A percentile compares a stretch with the other conserved stretches of the same genome.
Conservation (phyloP, 2,113 vertebrate species). For the Perca schrenkii region DNA sequence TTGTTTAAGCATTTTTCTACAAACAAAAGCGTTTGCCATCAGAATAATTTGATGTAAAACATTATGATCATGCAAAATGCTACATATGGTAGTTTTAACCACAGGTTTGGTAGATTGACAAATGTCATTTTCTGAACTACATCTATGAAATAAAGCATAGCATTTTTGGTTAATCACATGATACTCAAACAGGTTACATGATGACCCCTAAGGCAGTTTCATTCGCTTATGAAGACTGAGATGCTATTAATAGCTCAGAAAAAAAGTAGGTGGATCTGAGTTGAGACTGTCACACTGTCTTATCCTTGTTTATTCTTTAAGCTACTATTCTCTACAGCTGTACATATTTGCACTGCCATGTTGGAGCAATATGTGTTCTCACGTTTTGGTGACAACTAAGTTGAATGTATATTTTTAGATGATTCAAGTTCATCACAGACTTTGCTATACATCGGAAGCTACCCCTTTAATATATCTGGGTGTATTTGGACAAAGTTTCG, state of each 20-base stretch:
- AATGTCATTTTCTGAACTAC: not conserved
- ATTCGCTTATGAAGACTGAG: not conserved
- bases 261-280: not conserved
- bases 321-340: not conserved
- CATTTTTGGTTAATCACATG: not conserved
- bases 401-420: not conserved
- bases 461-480: not conserved
- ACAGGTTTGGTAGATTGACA: not conserved
- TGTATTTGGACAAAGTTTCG: not conserved
- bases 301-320: conserved; percentile 10
- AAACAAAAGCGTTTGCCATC: not conserved
- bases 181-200: not conserved
- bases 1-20: not conserved
- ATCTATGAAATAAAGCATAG: not conserved
- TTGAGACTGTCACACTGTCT: not conserved
- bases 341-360: not conserved
- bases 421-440: not conserved
- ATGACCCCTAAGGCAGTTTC: not conserved
- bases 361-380: not conserved
- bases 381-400: not conserved
- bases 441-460: not conserved
- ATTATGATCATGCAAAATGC: not conserved
- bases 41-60: not conserved
- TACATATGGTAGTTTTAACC: not conserved
- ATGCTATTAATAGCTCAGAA: not conserved